phyloP scores from a whole-genome alignment of 2,113 vertebrate genomes.

The Scophthalmus maximus region DNA sequence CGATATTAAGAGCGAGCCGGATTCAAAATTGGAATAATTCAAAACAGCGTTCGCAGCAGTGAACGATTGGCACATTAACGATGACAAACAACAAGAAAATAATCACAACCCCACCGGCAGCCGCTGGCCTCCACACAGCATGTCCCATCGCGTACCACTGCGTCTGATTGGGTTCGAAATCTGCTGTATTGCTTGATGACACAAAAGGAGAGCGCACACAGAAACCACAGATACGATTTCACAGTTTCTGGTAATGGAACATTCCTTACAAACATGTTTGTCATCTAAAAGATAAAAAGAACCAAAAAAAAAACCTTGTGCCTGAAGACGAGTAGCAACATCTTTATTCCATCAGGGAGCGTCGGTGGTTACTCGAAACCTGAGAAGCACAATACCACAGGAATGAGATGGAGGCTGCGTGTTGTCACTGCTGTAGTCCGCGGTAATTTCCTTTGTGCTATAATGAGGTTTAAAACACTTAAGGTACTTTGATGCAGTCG shows the following conservation, averaged over 20 bases:
- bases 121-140: neutral
- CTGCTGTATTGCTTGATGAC: conserved; percentile 2
- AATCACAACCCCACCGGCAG: neutral
- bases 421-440: neutral
- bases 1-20: neutral
- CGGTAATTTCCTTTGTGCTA: neutral
- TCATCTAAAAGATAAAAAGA: conserved; percentile 19
- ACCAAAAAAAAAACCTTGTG: conserved; percentile 11
- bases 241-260: neutral
- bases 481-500: neutral
- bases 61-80: neutral
- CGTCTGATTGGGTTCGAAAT: neutral
- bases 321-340: conserved; percentile 34
- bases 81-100: neutral
- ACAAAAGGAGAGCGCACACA: neutral
- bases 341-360: conserved; percentile 49
- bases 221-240: conserved; percentile 9
- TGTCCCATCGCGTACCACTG: neutral
- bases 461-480: conserved; percentile 17
- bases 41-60: neutral
- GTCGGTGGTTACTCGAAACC: conserved; percentile 40
- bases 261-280: conserved; percentile 36
- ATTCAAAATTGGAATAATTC: neutral
- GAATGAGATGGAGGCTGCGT: conserved; percentile 19
- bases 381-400: conserved; percentile 13